Evolutionary conservation across 2,888 invertebrate species (phyloP), one percentile per base, ranked within the genome.

Genomic region (Athrips mouffetella): DNA sequence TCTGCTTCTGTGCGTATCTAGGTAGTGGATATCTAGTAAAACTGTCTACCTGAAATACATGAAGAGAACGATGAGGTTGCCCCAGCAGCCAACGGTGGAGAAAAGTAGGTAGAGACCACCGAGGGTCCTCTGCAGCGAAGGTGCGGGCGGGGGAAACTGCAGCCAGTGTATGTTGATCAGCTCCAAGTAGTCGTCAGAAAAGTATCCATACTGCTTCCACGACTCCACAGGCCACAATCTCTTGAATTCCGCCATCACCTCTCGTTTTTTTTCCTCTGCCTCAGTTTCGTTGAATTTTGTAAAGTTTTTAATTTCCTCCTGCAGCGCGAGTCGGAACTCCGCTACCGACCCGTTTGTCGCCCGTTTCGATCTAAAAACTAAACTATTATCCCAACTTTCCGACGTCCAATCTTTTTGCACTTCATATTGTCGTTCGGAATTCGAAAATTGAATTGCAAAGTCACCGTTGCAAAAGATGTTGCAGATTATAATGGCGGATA

Each of bases 151-250:
- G 18, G 90, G 86, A 69, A 92, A 94, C 58, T 89, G 78, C 55
- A 94, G 76, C 94, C 95, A 95, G 70, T 94, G 93, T 1, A 89
- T 82, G 76, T 94, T 93, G 53, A 94, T 92, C 53, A 89, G 71
- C 49, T 84, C 66, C 60, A 92, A 64, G 62, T 90, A 91, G 51
- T 90, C 89, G 30, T 91, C 91, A 3, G 82, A 75, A 67, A 91
- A 92, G 65, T 87, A 89, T 16, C 91, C 91, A 51, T 78, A 65
- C 39, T 81, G 62, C 52, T 71, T 73, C 92, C 92, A 92, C 30
- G 70, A 65, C 18, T 76, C 68, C 44, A 89, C 73, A 11, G 89
- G 87, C 88, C 89, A 89, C 35, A 65, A 51, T 55, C 58, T 65
- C 52, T 78, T 80, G 64, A 89, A 89, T 48, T 69, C 65, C 18